Evolutionary conservation across 2,888 invertebrate species (phyloP), one percentile per base, ranked within the genome.

Genomic region (Amphimallon solstitiale): DNA sequence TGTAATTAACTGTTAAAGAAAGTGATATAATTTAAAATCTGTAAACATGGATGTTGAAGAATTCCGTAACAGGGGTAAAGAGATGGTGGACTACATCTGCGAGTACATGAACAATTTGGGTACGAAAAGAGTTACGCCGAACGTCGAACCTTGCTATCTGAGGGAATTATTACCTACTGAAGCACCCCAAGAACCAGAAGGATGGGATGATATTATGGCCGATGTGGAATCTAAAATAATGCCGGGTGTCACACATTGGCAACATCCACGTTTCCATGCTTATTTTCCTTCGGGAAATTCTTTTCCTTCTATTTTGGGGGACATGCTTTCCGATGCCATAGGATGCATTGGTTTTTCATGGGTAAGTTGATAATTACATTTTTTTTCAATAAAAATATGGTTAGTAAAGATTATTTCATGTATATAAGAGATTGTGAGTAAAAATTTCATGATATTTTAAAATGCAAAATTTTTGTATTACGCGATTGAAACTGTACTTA

Each of bases 291-390:
- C 98, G 10, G 98, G 98, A 12, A 98, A 98, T 84, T 96, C 93
- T 0, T 99, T 90, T 82, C 98, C 98, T 1, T 97, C 98, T 4
- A 97, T 99, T 70, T 86, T 99, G 52, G 99, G 95, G 2, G 98
- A 99, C 79, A 97, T 99, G 97, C 85, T 99, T 65, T 92, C 95
- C 2, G 95, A 95, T 80, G 97, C 96, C 19, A 93, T 99, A 67
- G 98, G 97, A 46, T 97, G 96, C 82, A 94, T 98, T 75, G 99
- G 99, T 78, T 99, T 99, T 84, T 98, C 98, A 46, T 99, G 99
- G 99, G 96, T 95, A 75, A 76, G 77, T 76, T 48, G 9, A 51
- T 51, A 3, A 23, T 23, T 23, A n/a, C n/a, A n/a, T n/a, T n/a
- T n/a, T n/a, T n/a, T n/a, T n/a, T n/a, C n/a, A n/a, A n/a, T n/a